A percentile compares a stretch with the other conserved stretches of the same genome.
Evolutionary conservation across 2,113 vertebrate genomes (phyloP).

Genomic region (Probosciger aterrimus): DNA sequence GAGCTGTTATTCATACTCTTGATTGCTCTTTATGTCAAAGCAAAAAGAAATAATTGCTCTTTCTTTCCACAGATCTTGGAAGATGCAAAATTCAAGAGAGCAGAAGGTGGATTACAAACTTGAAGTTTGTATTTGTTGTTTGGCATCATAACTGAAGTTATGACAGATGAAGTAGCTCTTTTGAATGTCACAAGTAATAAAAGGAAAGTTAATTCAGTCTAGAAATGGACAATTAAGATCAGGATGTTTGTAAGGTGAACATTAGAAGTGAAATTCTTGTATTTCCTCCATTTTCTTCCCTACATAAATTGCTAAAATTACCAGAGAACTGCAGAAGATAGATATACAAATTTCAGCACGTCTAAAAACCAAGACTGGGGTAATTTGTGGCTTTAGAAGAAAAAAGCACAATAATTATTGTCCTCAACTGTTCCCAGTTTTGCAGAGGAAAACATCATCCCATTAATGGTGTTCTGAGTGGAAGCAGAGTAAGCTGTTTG

Average conservation of each 20-base stretch:
- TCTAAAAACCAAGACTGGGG: not conserved
- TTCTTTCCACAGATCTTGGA: not conserved
- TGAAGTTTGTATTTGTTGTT: not conserved
- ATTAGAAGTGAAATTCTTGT: not conserved
- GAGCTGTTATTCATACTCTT: not conserved
- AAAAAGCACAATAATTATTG: not conserved
- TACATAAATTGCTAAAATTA: not conserved
- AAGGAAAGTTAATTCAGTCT: not conserved
- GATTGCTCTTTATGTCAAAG: not conserved
- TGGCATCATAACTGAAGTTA: not conserved
- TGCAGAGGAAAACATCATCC: not conserved
- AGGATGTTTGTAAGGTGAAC: not conserved
- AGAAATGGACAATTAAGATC: not conserved
- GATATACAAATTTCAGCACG: not conserved
- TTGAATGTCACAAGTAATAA: not conserved
- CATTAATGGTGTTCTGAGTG: not conserved
- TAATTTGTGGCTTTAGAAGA: not conserved
- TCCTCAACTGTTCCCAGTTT: not conserved
- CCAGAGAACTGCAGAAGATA: not conserved
- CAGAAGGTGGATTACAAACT: not conserved
- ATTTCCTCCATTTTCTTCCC: not conserved
- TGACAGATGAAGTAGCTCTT: not conserved
- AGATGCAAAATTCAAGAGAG: not conserved
- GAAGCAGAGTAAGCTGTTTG: not conserved
- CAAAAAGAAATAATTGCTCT: not conserved